Base-by-base conservation (phyloP, 2,113 vertebrate genomes). In the Spilogale gracilis region DNA sequence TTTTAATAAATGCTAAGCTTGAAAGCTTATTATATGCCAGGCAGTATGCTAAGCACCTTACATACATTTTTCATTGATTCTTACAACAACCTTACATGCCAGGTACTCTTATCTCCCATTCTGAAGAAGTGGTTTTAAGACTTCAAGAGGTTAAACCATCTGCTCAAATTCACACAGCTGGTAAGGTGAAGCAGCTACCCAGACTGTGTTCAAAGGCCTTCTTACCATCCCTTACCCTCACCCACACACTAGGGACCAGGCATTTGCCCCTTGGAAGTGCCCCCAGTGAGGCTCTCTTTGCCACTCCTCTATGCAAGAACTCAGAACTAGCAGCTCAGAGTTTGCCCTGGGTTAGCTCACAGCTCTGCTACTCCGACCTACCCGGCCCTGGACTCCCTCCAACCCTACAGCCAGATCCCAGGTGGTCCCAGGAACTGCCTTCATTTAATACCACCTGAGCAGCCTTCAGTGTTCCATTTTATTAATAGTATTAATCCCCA, bases 1-100 rank as follows among this genome's bases (percentile, higher is more conserved):
- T 93, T 89, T 56, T 18, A 91, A 97, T 43, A 91, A 89, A 91
- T 56, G 71, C 27, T 74, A 89, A 45, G 32, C 80, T 84, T 45
- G 30, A 54, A 74, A 48, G 32, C 27, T 87, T 69, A 25, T 52
- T 60, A 54, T 73, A 50, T 79, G 21, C 48, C 84, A 79, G 69
- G 25, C 54, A 74, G 38, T 73, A 11, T 67, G 30, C 18, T 84
- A 14, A 84, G 14, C 5, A 21, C 50, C 17, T 92, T 90, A 43
- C 7, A 50, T 0, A 12, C 27, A 67, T 13, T 84, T 90, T 71
- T 50, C 78, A 65, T 50, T 23, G 50, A 90, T 74, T 45, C n/a
- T 95, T 83, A 52, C 74, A 89, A 32, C 9, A 63, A 58, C 12
- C 32, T 79, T 60, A n/a, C 9, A 4, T 85, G 48, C 38, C 52